phyloP scores from a whole-genome alignment of 2,113 vertebrate species.

The Neotoma lepida region DNA sequence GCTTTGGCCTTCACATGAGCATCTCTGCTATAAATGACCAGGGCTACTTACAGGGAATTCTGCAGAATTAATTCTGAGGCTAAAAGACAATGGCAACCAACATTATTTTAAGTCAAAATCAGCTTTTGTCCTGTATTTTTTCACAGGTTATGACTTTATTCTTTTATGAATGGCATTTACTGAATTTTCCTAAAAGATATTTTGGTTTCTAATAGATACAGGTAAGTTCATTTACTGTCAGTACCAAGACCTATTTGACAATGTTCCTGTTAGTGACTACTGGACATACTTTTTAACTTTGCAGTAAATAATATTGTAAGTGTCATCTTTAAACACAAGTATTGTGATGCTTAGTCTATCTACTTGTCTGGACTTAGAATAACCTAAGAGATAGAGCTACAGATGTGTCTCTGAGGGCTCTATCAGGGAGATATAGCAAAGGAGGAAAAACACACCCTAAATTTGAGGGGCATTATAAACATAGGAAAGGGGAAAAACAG shows the following conservation, averaged over 20 bases:
- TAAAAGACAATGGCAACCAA: not conserved
- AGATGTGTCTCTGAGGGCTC: not conserved
- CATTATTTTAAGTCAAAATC: not conserved
- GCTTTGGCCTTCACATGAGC: not conserved
- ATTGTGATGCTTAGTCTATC: not conserved
- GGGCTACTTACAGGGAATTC: not conserved
- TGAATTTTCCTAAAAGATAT: not conserved
- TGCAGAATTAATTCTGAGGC: not conserved
- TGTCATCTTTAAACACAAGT: not conserved
- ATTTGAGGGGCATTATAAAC: not conserved
- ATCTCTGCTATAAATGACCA: not conserved
- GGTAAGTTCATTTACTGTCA: not conserved
- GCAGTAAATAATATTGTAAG: not conserved
- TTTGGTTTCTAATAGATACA: not conserved
- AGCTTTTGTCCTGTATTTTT: not conserved
- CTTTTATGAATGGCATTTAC: not conserved
- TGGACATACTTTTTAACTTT: not conserved
- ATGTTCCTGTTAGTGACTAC: not conserved
- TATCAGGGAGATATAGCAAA: not conserved
- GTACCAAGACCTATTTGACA: not conserved
- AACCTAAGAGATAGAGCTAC: not conserved
- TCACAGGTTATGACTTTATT: not conserved
- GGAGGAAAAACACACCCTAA: not conserved
- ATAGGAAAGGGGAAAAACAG: not conserved
- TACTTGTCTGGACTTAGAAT: not conserved